Evolutionary conservation across 2,888 invertebrate genomes (phyloP).

Genomic region (Cephus sareptanus): DNA sequence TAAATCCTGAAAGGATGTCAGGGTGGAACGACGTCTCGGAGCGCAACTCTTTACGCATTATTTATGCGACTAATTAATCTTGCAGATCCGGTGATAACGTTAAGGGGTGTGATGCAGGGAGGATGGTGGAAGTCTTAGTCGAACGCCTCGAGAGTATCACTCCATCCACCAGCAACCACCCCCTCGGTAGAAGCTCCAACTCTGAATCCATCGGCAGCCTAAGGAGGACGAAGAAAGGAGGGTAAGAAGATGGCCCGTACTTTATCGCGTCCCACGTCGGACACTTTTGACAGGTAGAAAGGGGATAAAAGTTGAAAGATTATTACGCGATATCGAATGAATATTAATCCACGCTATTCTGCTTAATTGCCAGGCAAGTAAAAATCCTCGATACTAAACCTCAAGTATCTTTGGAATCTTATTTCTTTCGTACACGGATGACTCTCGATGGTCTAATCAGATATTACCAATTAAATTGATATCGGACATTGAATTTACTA

Average conservation of each 20-base stretch:
- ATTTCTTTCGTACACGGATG: background rate
- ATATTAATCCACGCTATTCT: background rate
- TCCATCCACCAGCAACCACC: background rate
- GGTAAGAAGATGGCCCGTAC: background rate
- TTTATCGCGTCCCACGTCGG: background rate
- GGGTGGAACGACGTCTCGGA: constrained; percentile 16
- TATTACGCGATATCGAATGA: background rate
- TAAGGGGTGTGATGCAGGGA: constrained; percentile 20
- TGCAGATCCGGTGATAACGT: constrained; percentile 44
- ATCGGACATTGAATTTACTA: background rate
- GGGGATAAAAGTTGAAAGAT: background rate
- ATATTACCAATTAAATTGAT: background rate
- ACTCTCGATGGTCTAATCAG: background rate
- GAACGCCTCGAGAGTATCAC: background rate
- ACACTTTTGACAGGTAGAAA: background rate
- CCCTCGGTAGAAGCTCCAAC: background rate
- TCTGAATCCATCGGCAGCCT: background rate
- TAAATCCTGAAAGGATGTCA: constrained; percentile 1
- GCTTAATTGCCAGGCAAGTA: background rate
- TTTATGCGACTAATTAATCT: constrained; percentile 46
- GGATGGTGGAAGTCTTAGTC: background rate
- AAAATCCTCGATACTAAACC: background rate
- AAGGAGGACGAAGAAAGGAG: background rate
- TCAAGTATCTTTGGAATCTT: background rate
- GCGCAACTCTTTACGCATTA: constrained; percentile 39